Percentiles rank a stretch among this genome's conserved stretches.
phyloP scores from a whole-genome alignment of 2,113 vertebrate species.

The Coturnix japonica region DNA sequence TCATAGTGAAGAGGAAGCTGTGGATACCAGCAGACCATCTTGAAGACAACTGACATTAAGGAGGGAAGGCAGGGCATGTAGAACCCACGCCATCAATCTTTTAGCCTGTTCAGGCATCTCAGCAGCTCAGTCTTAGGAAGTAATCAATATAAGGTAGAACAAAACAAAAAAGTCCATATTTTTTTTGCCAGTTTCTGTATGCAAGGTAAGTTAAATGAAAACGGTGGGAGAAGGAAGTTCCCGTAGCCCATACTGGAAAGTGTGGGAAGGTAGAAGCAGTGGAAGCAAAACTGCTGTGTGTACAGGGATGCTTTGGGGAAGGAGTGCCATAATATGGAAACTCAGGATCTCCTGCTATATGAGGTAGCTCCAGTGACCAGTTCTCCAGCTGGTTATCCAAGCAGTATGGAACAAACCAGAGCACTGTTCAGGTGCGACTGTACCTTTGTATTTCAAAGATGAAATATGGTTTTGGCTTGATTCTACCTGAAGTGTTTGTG shows the following conservation, averaged over 20 bases:
- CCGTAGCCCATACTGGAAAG: background rate
- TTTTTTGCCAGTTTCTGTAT: background rate
- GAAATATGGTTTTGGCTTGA: background rate
- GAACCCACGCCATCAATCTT: background rate
- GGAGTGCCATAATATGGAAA: accelerated
- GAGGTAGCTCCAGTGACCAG: background rate
- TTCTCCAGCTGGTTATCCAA: accelerated
- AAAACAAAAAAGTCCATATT: background rate
- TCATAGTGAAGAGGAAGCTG: background rate
- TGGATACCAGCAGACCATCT: background rate
- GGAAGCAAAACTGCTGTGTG: background rate
- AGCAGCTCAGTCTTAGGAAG: background rate
- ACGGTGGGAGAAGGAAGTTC: background rate
- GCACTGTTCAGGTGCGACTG: background rate
- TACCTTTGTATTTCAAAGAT: background rate
- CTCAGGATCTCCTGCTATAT: background rate
- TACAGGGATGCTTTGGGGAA: background rate
- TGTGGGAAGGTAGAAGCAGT: background rate
- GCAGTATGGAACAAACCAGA: background rate
- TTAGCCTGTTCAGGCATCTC: background rate
- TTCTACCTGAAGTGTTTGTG: background rate
- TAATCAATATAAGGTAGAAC: background rate
- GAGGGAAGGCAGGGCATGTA: background rate
- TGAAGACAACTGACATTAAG: background rate
- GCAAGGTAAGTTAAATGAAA: background rate